phyloP scores from a whole-genome alignment of 2,113 vertebrate species.

The Ictidomys tridecemlineatus region DNA sequence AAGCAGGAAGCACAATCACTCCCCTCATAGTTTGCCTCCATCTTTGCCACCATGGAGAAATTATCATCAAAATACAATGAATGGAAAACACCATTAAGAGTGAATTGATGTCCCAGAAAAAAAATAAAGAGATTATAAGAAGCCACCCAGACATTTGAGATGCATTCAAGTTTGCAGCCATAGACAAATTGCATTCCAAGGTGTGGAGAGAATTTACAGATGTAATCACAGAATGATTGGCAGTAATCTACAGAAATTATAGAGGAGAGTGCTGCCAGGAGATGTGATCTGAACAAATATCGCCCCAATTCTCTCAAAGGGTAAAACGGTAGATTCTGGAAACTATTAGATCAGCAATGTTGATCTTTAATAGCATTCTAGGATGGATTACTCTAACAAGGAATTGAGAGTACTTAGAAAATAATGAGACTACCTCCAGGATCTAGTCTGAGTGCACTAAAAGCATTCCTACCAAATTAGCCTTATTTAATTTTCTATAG shows the following conservation, averaged over 20 bases:
- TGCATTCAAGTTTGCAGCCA: constrained; percentile 62
- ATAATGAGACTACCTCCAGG: constrained; percentile 30
- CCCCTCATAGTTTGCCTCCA: constrained; percentile 10
- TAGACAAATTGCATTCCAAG: constrained; percentile 48
- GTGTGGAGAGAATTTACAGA: constrained; percentile 52
- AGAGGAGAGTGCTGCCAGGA: neutral
- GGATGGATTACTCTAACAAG: constrained; percentile 62
- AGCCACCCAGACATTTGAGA: constrained; percentile 60
- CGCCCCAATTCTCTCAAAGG: neutral
- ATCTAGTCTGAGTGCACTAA: constrained; percentile 42
- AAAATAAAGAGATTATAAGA: constrained; percentile 60
- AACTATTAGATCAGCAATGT: constrained; percentile 43
- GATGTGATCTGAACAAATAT: neutral
- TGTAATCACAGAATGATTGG: constrained; percentile 60
- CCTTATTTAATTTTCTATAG: constrained; percentile 58
- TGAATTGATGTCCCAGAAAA: constrained; percentile 48
- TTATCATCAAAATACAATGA: constrained; percentile 46
- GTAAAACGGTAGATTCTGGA: constrained; percentile 27
- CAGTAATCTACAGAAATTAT: constrained; percentile 55
- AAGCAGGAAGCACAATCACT: neutral
- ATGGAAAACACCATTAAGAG: constrained; percentile 23
- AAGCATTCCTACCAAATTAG: constrained; percentile 62
- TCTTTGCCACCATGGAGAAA: constrained; percentile 43
- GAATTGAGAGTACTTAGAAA: constrained; percentile 51
- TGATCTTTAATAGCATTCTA: constrained; percentile 47